Evolutionary conservation across 1,140 invertebrate genomes (phyloP).

Genomic region (Aphaenogaster ashmeadi): DNA sequence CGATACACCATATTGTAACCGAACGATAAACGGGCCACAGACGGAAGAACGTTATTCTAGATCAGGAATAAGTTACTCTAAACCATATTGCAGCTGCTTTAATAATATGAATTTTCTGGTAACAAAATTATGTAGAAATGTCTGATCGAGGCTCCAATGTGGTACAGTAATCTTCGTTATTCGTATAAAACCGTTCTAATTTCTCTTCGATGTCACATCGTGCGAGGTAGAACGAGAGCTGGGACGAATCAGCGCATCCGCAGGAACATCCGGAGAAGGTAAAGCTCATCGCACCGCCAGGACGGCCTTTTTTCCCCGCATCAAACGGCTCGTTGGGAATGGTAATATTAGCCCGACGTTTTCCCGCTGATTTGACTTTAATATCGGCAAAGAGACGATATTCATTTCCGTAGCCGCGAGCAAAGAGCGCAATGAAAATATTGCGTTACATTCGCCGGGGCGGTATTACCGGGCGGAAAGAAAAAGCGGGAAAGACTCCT

Average conservation of each 20-base stretch:
- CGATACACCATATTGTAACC: background rate
- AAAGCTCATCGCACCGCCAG: background rate
- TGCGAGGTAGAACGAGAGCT: slow-evolving; percentile 31
- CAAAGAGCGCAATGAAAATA: slow-evolving; percentile 74
- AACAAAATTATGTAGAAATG: background rate
- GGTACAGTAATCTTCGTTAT: slow-evolving; percentile 3
- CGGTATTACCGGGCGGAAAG: slow-evolving; percentile 68
- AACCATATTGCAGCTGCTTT: background rate
- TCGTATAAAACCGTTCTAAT: slow-evolving; percentile 22
- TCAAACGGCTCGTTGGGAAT: slow-evolving; percentile 61
- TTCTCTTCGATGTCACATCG: slow-evolving; percentile 22
- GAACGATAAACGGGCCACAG: background rate
- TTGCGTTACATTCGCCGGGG: slow-evolving; percentile 68
- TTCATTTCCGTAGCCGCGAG: slow-evolving; percentile 63
- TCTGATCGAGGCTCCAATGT: background rate
- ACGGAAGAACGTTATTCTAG: slow-evolving; percentile 10
- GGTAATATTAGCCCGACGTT: slow-evolving; percentile 75
- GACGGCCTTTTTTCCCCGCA: slow-evolving; percentile 22
- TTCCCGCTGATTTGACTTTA: slow-evolving; percentile 76
- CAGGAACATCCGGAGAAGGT: background rate
- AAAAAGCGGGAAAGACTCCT: slow-evolving; percentile 41
- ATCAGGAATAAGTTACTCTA: background rate
- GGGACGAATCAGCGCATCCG: slow-evolving; percentile 49
- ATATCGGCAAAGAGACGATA: slow-evolving; percentile 72
- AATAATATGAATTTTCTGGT: background rate